A percentile compares a stretch with the other conserved stretches of the same genome.
Conservation (phyloP, 2,797 vertebrate species). For the Ficedula albicollis region DNA sequence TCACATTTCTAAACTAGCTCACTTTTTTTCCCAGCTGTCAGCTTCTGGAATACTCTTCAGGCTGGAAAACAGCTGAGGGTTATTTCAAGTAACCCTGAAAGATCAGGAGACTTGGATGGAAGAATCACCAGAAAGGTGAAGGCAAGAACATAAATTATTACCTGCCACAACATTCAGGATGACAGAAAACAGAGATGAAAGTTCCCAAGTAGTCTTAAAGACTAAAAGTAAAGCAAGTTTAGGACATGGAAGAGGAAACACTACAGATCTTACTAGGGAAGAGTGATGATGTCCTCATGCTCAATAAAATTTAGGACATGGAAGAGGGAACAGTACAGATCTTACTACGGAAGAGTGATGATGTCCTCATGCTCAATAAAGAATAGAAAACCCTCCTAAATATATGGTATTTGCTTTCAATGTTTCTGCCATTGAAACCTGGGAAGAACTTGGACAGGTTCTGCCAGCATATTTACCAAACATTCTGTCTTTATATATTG, state of each 20-base stretch:
- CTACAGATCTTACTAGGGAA: not conserved
- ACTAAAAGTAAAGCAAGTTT: not conserved
- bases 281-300: not conserved
- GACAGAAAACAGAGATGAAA: not conserved
- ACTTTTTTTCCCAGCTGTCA: slow-evolving; percentile 67
- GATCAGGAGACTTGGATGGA: slow-evolving; percentile 39
- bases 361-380: not conserved
- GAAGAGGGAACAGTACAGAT: not conserved
- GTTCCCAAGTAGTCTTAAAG: not conserved
- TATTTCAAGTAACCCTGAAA: slow-evolving; percentile 65
- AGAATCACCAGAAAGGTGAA: slow-evolving; percentile 47
- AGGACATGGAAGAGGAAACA: not conserved
- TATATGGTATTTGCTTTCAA: not conserved
- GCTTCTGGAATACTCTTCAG: slow-evolving; percentile 52
- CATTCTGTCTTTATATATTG: not conserved
- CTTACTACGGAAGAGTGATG: not conserved
- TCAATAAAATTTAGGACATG: not conserved
- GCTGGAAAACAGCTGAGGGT: slow-evolving; percentile 64
- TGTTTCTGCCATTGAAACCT: not conserved
- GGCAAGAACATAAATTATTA: not conserved
- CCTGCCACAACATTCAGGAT: not conserved
- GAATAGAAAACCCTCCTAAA: not conserved
- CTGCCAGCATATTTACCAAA: not conserved
- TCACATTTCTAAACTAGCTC: slow-evolving; percentile 41
- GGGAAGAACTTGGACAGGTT: not conserved